These are phyloP conservation scores for Chaetoderma sp. DNA, from an alignment of 2,888 invertebrate genomes.

Conservation along the genomic window DNA sequence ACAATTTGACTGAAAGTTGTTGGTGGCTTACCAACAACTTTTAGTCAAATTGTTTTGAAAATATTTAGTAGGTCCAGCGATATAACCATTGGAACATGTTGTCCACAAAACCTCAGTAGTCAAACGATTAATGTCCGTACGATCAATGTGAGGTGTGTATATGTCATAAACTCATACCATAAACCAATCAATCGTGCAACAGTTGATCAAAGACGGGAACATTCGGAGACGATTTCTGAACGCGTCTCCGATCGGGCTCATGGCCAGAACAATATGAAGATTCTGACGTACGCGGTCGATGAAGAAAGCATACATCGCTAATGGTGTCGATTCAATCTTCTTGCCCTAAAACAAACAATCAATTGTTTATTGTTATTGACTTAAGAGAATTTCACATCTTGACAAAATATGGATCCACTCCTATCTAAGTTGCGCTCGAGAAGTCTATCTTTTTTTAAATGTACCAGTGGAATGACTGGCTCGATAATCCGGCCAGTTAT, in stretches of 20 bases:
- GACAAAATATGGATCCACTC: background rate
- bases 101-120: too few species aligned
- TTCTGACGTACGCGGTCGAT: conserved; percentile 68
- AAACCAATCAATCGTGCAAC: conserved; percentile 71
- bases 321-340: conserved; percentile 68
- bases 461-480: too few species aligned
- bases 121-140: too few species aligned
- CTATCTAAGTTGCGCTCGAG: too few species aligned
- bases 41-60: too few species aligned
- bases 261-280: conserved; percentile 68
- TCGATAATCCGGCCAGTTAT: too few species aligned
- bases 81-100: too few species aligned
- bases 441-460: too few species aligned
- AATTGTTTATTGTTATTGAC: background rate
- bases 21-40: too few species aligned
- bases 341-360: conserved; percentile 53
- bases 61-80: too few species aligned
- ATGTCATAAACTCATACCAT: conserved; percentile 61
- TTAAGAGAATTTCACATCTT: background rate
- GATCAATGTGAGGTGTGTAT: background rate
- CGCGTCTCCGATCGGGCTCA: conserved; percentile 70
- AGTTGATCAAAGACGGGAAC: conserved; percentile 71
- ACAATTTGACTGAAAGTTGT: too few species aligned
- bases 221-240: conserved; percentile 69
- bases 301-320: conserved; percentile 70